A percentile compares a stretch with the other conserved stretches of the same genome.
Evolutionary conservation across 2,113 vertebrate genomes (phyloP).

Genomic region (Oncorhynchus gorbuscha): DNA sequence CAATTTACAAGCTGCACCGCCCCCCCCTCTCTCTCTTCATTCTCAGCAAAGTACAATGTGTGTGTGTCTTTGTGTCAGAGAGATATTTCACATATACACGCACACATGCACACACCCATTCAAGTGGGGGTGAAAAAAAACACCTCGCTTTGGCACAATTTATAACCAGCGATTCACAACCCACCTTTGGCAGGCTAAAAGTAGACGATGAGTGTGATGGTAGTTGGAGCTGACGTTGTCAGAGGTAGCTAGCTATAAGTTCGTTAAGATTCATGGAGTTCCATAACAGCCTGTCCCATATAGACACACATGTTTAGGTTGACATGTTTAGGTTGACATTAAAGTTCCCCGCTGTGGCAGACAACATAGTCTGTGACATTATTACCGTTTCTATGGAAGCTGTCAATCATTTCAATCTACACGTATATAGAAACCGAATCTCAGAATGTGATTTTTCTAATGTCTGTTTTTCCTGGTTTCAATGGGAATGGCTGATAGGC

Average conservation of each 20-base stretch:
- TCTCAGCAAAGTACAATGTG: neutral
- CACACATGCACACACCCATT: neutral
- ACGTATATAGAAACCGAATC: no score
- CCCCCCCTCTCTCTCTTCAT: no score
- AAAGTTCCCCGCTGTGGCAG: no score
- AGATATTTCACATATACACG: neutral
- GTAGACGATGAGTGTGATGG: neutral
- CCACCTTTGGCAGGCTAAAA: neutral
- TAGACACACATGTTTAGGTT: no score
- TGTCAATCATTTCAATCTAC: no score
- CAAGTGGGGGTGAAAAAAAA: neutral
- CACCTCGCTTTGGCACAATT: constrained; percentile 3
- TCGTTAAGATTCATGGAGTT: neutral
- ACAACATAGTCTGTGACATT: no score
- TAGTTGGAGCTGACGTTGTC: neutral
- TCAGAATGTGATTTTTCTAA: no score
- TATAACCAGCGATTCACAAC: neutral
- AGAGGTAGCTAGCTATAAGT: neutral
- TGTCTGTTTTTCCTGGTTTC: neutral
- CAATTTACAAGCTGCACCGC: neutral
- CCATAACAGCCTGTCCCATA: neutral
- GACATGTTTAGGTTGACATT: no score
- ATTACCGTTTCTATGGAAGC: no score
- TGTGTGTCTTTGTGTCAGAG: neutral
- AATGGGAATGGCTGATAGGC: neutral